Percentiles rank a stretch among this genome's conserved stretches.
These are phyloP conservation scores for Barbus barbus DNA, from an alignment of 2,113 vertebrate genomes.

Conservation along the genomic window DNA sequence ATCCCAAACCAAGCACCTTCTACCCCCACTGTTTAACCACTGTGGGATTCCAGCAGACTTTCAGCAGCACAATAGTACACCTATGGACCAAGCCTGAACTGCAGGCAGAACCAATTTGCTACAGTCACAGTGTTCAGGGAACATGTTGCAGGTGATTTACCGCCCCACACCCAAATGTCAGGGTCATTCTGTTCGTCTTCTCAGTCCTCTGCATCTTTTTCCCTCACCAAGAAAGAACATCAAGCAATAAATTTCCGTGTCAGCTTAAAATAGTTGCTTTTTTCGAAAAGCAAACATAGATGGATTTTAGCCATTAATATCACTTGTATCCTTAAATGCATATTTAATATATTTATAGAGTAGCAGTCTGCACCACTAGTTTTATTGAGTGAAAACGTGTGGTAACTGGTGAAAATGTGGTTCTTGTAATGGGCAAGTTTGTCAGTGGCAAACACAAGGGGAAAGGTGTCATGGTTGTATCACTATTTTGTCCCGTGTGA, in stretches of 20 bases:
- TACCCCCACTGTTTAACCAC: conserved; percentile 86
- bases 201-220: conserved; percentile 16
- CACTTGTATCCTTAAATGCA: conserved; percentile 59
- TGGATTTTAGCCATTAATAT: conserved; percentile 58
- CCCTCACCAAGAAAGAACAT: conserved; percentile 33
- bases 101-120: conserved; percentile 76
- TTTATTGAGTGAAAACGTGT: conserved; percentile 56
- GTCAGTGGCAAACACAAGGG: conserved; percentile 37
- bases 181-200: conserved; percentile 37
- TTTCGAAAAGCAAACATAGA: conserved; percentile 44
- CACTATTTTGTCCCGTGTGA: conserved; percentile 52
- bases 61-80: conserved; percentile 88
- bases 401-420: conserved; percentile 52
- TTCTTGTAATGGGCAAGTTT: conserved; percentile 45
- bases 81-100: conserved; percentile 64
- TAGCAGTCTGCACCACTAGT: conserved; percentile 61
- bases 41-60: conserved; percentile 91
- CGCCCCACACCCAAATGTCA: conserved; percentile 1
- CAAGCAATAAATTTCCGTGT: conserved; percentile 53
- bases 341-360: conserved; percentile 68
- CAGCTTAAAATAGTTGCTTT: conserved; percentile 41
- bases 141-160: conserved; percentile 33
- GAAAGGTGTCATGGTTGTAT: conserved; percentile 36
- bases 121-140: conserved; percentile 67
- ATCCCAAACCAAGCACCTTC: conserved; percentile 80